phyloP scores from a whole-genome alignment of 2,888 invertebrate genomes.

The Alviniconcha strummeri region DNA sequence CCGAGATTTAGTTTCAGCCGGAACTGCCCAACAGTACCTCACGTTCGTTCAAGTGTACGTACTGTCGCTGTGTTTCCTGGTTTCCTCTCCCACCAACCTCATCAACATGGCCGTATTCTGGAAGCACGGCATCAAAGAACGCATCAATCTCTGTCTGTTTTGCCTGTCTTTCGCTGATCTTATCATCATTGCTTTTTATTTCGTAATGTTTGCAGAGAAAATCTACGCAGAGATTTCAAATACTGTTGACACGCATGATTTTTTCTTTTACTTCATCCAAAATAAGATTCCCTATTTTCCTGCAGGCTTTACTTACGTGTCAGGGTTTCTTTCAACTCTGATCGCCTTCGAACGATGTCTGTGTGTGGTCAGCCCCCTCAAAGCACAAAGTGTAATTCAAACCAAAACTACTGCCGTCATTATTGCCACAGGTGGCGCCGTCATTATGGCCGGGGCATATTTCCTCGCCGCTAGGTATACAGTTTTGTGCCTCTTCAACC shows the following conservation, averaged over 20 bases:
- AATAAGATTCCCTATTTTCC: not conserved
- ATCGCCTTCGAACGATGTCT: not conserved
- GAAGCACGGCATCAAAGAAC: constrained; percentile 2
- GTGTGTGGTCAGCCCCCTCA: not conserved
- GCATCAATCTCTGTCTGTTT: constrained; percentile 4
- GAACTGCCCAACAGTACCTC: not conserved
- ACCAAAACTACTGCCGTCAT: not conserved
- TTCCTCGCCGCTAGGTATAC: not conserved
- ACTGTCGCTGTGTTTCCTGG: not conserved
- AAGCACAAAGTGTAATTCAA: not conserved
- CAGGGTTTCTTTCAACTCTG: not conserved
- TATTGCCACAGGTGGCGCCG: not conserved
- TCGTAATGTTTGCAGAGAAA: not conserved
- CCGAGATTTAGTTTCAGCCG: not conserved
- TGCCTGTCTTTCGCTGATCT: not conserved
- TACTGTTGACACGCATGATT: not conserved
- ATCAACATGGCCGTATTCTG: not conserved
- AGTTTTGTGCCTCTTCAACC: not conserved
- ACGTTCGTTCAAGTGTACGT: not conserved
- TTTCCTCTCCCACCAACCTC: not conserved
- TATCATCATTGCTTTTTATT: not conserved
- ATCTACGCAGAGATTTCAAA: not conserved
- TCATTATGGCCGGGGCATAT: not conserved
- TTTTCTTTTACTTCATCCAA: not conserved
- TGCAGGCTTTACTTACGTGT: not conserved